phyloP scores from a whole-genome alignment of 2,888 invertebrate species.

The Heliothis peltigera region DNA sequence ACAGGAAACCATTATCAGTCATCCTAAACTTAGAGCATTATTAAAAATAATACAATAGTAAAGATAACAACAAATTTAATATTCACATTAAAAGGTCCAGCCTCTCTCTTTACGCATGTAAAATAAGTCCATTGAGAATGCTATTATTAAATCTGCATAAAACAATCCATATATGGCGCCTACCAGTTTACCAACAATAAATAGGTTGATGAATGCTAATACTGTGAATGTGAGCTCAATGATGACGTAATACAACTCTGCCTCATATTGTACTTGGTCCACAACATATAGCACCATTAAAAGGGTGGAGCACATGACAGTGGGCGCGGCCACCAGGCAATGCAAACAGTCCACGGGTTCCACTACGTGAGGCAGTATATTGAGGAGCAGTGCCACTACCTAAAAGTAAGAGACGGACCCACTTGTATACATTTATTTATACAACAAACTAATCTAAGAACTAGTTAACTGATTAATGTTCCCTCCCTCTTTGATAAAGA shows the following conservation, averaged over 20 bases:
- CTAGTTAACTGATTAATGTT: slow-evolving; percentile 7
- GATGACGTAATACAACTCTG: slow-evolving; percentile 78
- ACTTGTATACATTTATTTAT: slow-evolving; percentile 58
- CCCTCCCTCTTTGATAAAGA: neutral
- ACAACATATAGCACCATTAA: slow-evolving; percentile 84
- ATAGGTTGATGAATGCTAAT: slow-evolving; percentile 69
- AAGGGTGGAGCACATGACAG: slow-evolving; percentile 81
- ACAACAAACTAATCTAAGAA: slow-evolving; percentile 29
- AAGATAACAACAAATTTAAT: slow-evolving; percentile 57
- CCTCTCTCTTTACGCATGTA: slow-evolving; percentile 81
- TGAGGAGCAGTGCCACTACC: slow-evolving; percentile 86
- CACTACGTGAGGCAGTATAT: slow-evolving; percentile 83
- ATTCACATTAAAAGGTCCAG: slow-evolving; percentile 68
- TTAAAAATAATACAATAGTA: slow-evolving; percentile 59
- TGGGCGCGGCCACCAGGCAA: slow-evolving; percentile 82
- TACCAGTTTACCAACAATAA: slow-evolving; percentile 69
- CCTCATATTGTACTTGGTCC: slow-evolving; percentile 83
- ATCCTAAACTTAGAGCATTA: slow-evolving; percentile 5
- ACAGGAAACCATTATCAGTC: slow-evolving; percentile 49
- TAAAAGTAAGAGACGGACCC: slow-evolving; percentile 81
- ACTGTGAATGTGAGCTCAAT: slow-evolving; percentile 73
- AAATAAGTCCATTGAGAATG: slow-evolving; percentile 78
- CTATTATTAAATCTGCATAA: slow-evolving; percentile 82
- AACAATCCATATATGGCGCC: slow-evolving; percentile 83
- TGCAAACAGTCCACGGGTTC: slow-evolving; percentile 76